phyloP scores from a whole-genome alignment of 1,140 invertebrate species.

The Drosophila suzukii region DNA sequence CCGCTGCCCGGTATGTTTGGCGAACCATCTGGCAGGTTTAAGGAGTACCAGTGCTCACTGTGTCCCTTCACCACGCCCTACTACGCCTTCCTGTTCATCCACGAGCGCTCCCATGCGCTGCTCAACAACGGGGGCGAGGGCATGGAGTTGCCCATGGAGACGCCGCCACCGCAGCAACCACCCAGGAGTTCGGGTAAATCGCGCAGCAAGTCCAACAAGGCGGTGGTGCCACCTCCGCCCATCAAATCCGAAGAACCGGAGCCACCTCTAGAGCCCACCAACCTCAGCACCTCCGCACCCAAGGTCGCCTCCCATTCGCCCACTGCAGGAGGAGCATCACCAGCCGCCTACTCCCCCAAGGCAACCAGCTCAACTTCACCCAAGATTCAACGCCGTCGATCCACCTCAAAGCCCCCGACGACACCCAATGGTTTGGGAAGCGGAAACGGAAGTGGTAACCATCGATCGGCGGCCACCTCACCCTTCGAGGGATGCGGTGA shows the following conservation, averaged over 20 bases:
- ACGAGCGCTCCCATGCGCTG: slow-evolving; percentile 91
- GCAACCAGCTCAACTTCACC: slow-evolving; percentile 34
- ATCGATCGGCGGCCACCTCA: slow-evolving; percentile 72
- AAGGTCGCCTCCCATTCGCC: slow-evolving; percentile 17
- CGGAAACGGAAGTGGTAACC: slow-evolving; percentile 16
- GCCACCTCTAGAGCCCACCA: slow-evolving; percentile 54
- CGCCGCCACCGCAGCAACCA: slow-evolving; percentile 20
- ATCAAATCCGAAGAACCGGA: slow-evolving; percentile 9
- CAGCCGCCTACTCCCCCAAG: slow-evolving; percentile 35
- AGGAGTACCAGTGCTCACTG: slow-evolving; percentile 94
- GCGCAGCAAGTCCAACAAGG: slow-evolving; percentile 37
- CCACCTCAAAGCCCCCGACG: slow-evolving; percentile 18
- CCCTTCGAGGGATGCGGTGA: slow-evolving; percentile 65
- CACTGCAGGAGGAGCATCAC: slow-evolving; percentile 19
- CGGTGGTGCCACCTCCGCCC: slow-evolving; percentile 1
- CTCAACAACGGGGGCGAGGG: slow-evolving; percentile 59
- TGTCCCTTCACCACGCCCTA: slow-evolving; percentile 95
- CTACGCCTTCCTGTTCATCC: slow-evolving; percentile 94
- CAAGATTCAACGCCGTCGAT: slow-evolving; percentile 26
- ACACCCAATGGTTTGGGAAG: slow-evolving; percentile 48
- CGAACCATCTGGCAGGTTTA: slow-evolving; percentile 84
- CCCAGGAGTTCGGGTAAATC: slow-evolving; percentile 21
- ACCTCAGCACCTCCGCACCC: slow-evolving; percentile 48
- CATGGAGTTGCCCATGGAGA: slow-evolving; percentile 47
- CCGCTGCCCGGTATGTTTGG: slow-evolving; percentile 86